Conservation (phyloP, 2,888 invertebrate species). For the Drosophila macrospina region DNA sequence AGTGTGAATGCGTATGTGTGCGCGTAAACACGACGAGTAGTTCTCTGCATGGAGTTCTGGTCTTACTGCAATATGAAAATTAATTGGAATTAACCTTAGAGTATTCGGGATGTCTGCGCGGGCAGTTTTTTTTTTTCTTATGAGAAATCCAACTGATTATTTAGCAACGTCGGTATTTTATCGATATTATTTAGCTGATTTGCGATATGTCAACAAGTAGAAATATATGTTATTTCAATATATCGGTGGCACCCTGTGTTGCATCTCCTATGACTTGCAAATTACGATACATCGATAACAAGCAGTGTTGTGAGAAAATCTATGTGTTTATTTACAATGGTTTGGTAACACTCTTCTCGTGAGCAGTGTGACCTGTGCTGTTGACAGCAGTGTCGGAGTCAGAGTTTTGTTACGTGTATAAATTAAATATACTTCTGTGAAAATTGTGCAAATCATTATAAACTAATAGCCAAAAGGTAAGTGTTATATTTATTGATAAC, state of each 20-base stretch:
- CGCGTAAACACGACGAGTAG: constrained; percentile 1
- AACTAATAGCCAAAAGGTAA: constrained; percentile 61
- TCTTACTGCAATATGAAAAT: not conserved
- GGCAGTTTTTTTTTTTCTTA: constrained; percentile 18
- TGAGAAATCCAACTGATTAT: constrained; percentile 29
- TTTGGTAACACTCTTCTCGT: constrained; percentile 39
- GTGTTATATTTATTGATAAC: constrained; percentile 27
- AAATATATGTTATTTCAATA: not conserved
- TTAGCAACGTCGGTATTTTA: constrained; percentile 22
- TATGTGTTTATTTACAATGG: not conserved
- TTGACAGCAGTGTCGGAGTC: constrained; percentile 58
- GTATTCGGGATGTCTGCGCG: constrained; percentile 8
- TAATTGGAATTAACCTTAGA: not conserved
- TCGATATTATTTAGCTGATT: constrained; percentile 6
- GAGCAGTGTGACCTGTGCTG: constrained; percentile 59
- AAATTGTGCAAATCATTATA: constrained; percentile 65
- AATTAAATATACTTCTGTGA: constrained; percentile 47
- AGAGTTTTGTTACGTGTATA: constrained; percentile 70
- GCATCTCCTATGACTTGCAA: not conserved
- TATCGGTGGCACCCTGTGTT: constrained; percentile 2
- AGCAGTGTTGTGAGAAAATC: not conserved
- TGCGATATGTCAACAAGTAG: constrained; percentile 3
- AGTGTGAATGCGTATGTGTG: not conserved
- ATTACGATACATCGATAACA: constrained; percentile 4
- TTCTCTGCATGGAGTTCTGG: not conserved